Percentiles rank a stretch among this genome's conserved stretches.
Conservation (phyloP, 1,140 invertebrate genomes). For the Bombyx mandarina region DNA sequence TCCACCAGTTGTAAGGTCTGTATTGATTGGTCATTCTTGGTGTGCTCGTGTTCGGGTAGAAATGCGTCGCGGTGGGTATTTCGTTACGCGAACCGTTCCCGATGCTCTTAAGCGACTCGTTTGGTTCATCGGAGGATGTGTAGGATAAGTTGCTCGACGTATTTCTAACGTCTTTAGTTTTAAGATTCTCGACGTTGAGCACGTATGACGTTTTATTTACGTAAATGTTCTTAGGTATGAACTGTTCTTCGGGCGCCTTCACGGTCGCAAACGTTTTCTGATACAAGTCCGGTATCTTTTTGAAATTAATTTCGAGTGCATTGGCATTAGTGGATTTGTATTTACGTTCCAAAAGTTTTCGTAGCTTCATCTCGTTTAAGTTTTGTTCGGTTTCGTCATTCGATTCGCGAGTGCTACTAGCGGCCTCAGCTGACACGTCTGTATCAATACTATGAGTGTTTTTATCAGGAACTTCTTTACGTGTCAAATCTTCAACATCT, state of each 20-base stretch:
- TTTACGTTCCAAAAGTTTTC: slow-evolving; percentile 26
- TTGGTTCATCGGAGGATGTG: slow-evolving; percentile 32
- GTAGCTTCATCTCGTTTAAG: slow-evolving; percentile 16
- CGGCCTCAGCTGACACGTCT: too few relatives aligned
- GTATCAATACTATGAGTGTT: too few relatives aligned
- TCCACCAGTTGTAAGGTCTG: slow-evolving; percentile 24
- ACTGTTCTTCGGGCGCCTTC: slow-evolving; percentile 33
- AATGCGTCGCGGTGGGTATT: slow-evolving; percentile 1
- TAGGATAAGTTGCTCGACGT: slow-evolving; percentile 21
- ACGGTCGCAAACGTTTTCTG: slow-evolving; percentile 32
- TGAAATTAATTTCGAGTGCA: slow-evolving; percentile 24
- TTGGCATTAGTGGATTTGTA: slow-evolving; percentile 18
- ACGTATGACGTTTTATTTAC: slow-evolving; percentile 37
- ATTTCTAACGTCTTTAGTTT: slow-evolving; percentile 15
- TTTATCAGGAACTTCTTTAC: too few relatives aligned
- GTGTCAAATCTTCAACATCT: too few relatives aligned
- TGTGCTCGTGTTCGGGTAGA: slow-evolving; percentile 16
- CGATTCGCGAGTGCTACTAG: too few relatives aligned
- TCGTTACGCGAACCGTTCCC: slow-evolving; percentile 10
- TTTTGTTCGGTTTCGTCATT: too few relatives aligned
- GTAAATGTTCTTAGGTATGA: slow-evolving; percentile 39
- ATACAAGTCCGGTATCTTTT: slow-evolving; percentile 33
- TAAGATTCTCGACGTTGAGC: slow-evolving; percentile 43
- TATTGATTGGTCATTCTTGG: slow-evolving; percentile 18
- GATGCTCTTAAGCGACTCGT: slow-evolving; percentile 26